Base-by-base conservation (phyloP, 2,113 vertebrate species). In the Martes martes region DNA sequence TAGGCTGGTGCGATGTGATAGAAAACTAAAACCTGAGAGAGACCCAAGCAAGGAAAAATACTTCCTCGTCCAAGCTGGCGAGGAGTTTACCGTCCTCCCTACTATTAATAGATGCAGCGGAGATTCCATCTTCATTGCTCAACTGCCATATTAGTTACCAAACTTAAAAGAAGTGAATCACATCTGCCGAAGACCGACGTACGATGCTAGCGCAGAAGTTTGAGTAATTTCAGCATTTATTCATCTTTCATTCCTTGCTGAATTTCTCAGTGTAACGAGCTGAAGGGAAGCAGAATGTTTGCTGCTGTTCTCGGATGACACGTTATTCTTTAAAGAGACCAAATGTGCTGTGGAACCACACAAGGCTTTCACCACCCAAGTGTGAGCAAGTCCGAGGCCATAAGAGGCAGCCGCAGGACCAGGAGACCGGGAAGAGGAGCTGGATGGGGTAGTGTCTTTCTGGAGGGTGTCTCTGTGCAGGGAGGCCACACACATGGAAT, bases 371-470 rank as follows among this genome's bases (percentile, higher is more conserved):
- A 19, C 52, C 42, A 2, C 26, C 80, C 78, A 11, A 80, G 45
- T 7, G 19, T 6, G 55, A 86, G 42, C 14, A 26, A 61, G 52
- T 11, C 55, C 26, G 11, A 7, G 24, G 19, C 23, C 9, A 2
- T 0, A 11, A 31, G 61, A 47, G n/a, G 15, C n/a, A 39, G 16
- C 42, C 10, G 0, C 9, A 2, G n/a, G 67, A 14, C 39, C 1
- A 8, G 10, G 61, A 39, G 18, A 2, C 59, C 28, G 3, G 67
- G 57, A 21, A 33, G n/a, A 10, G 4, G 19, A 9, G 21, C 78
- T 15, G 36, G 61, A 21, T 10, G 45, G 73, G 71, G 57, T 8
- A 28, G n/a, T 63, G n/a, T 63, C 81, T 42, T 26, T 45, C 76
- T 16, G 61, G 45, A 26, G 36, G 8, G 28, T 11, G 21, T 67